Base-by-base conservation (phyloP, 2,113 vertebrate genomes). In the Antechinus stuartii region DNA sequence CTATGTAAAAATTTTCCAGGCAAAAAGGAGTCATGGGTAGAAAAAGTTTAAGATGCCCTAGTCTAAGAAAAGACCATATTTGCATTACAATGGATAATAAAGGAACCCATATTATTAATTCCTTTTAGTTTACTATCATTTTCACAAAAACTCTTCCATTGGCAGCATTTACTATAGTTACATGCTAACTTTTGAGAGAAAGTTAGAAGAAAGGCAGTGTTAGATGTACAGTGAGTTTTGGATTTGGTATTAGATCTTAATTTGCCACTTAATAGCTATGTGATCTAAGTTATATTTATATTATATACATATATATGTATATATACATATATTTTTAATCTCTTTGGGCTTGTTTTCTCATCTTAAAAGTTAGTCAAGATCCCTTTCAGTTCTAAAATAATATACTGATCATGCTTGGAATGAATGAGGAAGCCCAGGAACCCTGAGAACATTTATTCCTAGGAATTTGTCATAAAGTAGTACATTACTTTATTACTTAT, bases 61-160 rank as follows among this genome's bases (percentile, higher is more conserved):
- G 50, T 52, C 61, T 84, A 84, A 55, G 97, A 93, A 95, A 94
- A 35, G 55, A 9, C 47, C 68, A 19, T 7, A 0, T 9, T 26
- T 84, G 2, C 19, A 84, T 42, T 23, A 42, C 6, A 84, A 8
- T 84, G 14, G 7, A 42, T 42, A 23, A 11, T 8, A 42, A 42
- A 84, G n/a, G 35, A 23, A 84, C 68, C 16, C 19, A 8, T 23
- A 42, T 7, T 22, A 14, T 12, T 6, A 7, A 46, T 2, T 0
- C 54, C 54, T 42, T 54, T 30, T 47, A 47, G 11, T 1, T 4
- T 1, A 2, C n/a, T 0, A 1, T 76, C 7, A 27, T 12, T 35
- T n/a, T 52, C 1, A n/a, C 6, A 53, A 84, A 54, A 11, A 8
- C 19, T 2, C 10, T 3, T 54, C 27, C 5, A 0, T 0, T 11